Percentiles rank a stretch among this genome's conserved stretches.
These are phyloP conservation scores for Drosophila nannoptera DNA, from an alignment of 1,140 invertebrate species.

Conservation along the genomic window DNA sequence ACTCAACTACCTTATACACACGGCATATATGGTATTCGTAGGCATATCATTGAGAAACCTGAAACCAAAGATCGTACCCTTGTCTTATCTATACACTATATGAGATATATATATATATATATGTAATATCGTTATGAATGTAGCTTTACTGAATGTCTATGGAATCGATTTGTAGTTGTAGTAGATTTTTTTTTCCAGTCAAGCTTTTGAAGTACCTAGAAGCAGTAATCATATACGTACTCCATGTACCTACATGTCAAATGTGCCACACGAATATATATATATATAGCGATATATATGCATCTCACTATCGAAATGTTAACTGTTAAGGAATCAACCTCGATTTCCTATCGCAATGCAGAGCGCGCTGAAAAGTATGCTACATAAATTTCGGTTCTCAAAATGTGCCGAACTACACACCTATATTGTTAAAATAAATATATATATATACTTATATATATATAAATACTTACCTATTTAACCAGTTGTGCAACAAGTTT, in stretches of 20 bases:
- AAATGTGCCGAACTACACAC: too few relatives aligned
- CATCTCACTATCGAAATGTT: too few relatives aligned
- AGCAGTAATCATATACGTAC: conserved; percentile 25
- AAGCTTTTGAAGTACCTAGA: neutral
- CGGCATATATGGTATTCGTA: neutral
- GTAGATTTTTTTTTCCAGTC: conserved; percentile 1
- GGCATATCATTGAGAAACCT: conserved; percentile 22
- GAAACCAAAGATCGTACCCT: conserved; percentile 8
- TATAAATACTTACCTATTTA: conserved; percentile 11
- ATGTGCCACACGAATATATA: conserved; percentile 22
- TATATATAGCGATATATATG: conserved; percentile 4
- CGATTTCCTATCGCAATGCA: neutral
- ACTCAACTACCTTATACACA: neutral
- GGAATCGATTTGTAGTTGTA: conserved; percentile 1
- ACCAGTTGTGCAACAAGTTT: conserved; percentile 6
- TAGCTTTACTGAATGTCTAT: neutral
- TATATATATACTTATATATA: conserved; percentile 4
- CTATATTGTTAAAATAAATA: too few relatives aligned
- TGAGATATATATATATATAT: conserved; percentile 3
- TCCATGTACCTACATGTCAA: conserved; percentile 40
- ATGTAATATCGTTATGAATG: neutral
- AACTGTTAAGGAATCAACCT: neutral
- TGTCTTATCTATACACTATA: neutral
- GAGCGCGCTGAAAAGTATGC: neutral
- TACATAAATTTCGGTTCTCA: neutral